Evolutionary conservation across 53 echinoderm and acorn worm species (phyloP).

Genomic region (Echinometra lucunter): DNA sequence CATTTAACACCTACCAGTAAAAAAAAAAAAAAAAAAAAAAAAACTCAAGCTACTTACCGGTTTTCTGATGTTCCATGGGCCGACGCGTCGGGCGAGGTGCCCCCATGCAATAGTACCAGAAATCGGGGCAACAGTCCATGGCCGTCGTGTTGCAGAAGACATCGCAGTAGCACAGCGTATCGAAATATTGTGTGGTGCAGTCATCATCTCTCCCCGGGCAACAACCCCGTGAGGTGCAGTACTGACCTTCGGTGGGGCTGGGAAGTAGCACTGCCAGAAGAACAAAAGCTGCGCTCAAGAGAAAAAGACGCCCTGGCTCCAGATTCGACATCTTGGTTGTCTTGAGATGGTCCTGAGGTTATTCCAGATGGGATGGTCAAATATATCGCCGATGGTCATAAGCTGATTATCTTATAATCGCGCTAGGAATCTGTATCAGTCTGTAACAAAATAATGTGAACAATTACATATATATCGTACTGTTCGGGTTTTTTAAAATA

Average conservation of each 20-base stretch:
- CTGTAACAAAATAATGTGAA: too few species aligned
- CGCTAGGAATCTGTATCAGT: too few species aligned
- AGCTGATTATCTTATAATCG: too few species aligned
- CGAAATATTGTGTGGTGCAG: conserved; percentile 73
- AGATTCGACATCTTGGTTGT: neutral
- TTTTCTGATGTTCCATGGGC: neutral
- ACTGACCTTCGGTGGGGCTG: conserved; percentile 66
- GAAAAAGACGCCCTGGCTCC: neutral
- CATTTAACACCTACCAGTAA: neutral
- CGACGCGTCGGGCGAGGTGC: neutral
- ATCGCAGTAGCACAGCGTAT: conserved; percentile 90
- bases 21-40: neutral
- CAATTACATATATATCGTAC: too few species aligned
- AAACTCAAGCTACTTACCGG: neutral
- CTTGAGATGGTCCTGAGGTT: neutral
- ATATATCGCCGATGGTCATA: too few species aligned
- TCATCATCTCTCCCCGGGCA: conserved; percentile 86
- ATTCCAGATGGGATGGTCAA: neutral
- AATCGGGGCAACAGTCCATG: conserved; percentile 90
- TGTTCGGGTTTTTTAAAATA: too few species aligned
- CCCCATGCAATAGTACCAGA: conserved; percentile 72
- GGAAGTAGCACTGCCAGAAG: neutral
- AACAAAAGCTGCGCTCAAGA: neutral
- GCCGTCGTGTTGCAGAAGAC: conserved; percentile 79
- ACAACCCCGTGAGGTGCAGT: conserved; percentile 82